Base-by-base conservation (phyloP, 2,888 invertebrate species). In the Eucriotettix oculatus region DNA sequence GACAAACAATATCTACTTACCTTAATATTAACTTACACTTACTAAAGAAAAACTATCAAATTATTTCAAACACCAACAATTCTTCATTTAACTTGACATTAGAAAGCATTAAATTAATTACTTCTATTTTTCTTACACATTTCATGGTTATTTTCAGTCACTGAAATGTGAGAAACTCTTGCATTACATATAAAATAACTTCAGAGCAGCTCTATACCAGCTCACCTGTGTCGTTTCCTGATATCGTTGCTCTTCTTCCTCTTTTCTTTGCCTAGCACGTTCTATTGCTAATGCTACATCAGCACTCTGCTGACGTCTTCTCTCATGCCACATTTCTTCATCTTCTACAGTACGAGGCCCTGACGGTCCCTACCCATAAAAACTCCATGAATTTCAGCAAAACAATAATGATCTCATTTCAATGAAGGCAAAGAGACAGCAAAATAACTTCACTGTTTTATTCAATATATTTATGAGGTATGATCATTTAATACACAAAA, bases 201-300 rank as follows among this genome's bases (percentile, higher is more conserved):
- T 29, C 29, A 29, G 3, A 29, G 29, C 29, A 29, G 29, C 29
- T 7, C 2, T 29, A 48, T 12, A 5, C 48, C 48, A 60, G 12
- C 12, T 54, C 41, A 66, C 66, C 71, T 74, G 80, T 66, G 82
- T 83, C 14, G 78, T 78, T 68, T 85, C 83, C 67, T 79, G 78
- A 67, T 80, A 86, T 53, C 87, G 80, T 64, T 90, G 86, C 69
- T 93, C 92, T 69, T 92, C 93, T 69, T 93, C 91, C 69, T 92
- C 91, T 67, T 91, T 87, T 42, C 90, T 81, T 69, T 87, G 87
- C 60, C 87, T 84, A 0, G 91, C 92, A 42, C 91, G 79, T 66
- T 90, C 90, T 16, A 90, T 87, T 1, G 86, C 88, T 60, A 84
- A 82, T 11, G 86, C 85, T 57, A 91, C 83, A 68, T 85, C 85